These are phyloP conservation scores for Bellardia bayeri DNA, from an alignment of 2,888 invertebrate genomes.

Conservation along the genomic window DNA sequence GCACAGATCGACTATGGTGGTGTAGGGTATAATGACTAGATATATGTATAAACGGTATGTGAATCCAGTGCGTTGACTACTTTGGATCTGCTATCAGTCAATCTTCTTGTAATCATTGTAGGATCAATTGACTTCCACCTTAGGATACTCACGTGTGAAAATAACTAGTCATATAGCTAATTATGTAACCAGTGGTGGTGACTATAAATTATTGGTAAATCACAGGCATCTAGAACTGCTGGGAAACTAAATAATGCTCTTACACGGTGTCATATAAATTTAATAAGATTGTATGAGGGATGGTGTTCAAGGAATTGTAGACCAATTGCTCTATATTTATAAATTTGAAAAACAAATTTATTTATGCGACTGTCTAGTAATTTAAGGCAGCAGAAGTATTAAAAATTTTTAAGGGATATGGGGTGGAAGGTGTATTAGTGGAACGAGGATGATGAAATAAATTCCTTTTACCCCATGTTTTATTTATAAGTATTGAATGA, in stretches of 20 bases:
- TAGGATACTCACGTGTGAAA: too few relatives aligned
- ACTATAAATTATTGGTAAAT: too few relatives aligned
- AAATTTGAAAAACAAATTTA: conserved; percentile 33
- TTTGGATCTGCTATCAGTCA: too few relatives aligned
- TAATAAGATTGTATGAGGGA: not conserved
- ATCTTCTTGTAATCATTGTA: too few relatives aligned
- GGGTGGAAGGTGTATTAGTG: not conserved
- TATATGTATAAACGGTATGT: too few relatives aligned
- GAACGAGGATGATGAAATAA: not conserved
- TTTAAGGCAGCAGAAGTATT: conserved; percentile 9
- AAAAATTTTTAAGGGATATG: conserved; percentile 13
- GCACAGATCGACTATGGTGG: too few relatives aligned
- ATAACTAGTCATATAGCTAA: too few relatives aligned
- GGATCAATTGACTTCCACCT: too few relatives aligned
- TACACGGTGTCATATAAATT: not conserved
- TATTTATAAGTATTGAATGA: conserved; percentile 51
- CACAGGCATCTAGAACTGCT: too few relatives aligned
- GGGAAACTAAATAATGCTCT: not conserved
- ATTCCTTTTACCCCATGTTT: conserved; percentile 4
- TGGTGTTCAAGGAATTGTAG: not conserved
- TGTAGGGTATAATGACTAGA: too few relatives aligned
- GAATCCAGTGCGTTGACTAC: too few relatives aligned
- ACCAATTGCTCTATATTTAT: conserved; percentile 14
- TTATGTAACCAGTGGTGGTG: too few relatives aligned
- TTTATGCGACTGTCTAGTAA: conserved; percentile 1